Evolutionary conservation across 2,113 vertebrate species (phyloP).

Genomic region (Bubo bubo): DNA sequence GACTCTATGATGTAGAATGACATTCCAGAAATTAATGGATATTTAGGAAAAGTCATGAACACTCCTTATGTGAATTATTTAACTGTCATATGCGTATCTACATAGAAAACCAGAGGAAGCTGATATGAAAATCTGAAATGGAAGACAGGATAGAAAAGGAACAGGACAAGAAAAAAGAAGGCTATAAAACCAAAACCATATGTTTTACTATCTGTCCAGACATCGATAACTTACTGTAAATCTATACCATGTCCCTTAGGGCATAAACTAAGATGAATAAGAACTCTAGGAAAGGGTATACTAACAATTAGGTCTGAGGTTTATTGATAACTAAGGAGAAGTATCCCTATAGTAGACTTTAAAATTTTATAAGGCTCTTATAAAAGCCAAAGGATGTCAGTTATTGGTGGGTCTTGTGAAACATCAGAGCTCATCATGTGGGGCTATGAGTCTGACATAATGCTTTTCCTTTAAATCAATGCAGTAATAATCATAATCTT

Average conservation of each 20-base stretch:
- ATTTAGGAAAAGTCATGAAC: neutral
- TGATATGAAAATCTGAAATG: neutral
- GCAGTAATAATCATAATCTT: neutral
- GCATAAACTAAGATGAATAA: neutral
- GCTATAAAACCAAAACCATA: neutral
- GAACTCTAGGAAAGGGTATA: neutral
- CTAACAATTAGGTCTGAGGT: neutral
- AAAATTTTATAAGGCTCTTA: neutral
- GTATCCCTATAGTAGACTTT: neutral
- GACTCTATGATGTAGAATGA: neutral
- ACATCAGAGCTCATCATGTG: neutral
- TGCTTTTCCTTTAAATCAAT: neutral
- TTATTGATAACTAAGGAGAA: neutral
- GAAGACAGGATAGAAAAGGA: neutral
- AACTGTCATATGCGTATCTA: neutral
- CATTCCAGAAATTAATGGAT: neutral
- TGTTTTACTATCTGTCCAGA: neutral
- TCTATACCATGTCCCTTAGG: neutral
- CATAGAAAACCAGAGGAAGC: neutral
- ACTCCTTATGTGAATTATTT: neutral
- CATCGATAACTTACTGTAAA: neutral
- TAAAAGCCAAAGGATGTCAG: neutral
- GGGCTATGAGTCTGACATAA: neutral
- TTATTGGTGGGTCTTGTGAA: neutral
- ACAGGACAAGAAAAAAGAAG: neutral